phyloP scores from a whole-genome alignment of 2,797 vertebrate species.

The Eurystomus glaucurus region DNA sequence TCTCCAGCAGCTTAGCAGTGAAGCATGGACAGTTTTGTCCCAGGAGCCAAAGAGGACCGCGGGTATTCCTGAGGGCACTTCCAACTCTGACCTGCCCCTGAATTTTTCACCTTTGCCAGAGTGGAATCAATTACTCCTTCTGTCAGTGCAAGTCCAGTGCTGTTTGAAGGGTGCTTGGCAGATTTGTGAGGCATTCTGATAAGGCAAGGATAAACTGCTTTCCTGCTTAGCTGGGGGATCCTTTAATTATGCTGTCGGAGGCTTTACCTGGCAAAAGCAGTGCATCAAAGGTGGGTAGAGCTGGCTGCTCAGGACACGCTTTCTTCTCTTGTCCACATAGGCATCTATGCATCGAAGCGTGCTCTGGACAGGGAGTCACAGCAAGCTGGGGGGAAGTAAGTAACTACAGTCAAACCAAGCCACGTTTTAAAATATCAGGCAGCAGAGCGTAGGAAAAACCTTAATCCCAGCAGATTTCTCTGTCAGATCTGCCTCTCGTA shows the following conservation, averaged over 20 bases:
- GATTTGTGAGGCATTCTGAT: conserved; percentile 24
- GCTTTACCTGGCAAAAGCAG: not conserved
- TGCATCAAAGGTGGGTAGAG: not conserved
- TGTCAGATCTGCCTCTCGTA: not conserved
- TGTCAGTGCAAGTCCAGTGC: not conserved
- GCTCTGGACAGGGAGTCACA: not conserved
- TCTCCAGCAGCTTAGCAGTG: not conserved
- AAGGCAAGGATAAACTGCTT: conserved; percentile 22
- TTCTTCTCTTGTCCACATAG: not conserved
- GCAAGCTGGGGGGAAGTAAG: accelerated
- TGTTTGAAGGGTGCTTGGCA: not conserved
- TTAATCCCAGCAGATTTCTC: not conserved
- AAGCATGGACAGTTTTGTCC: not conserved
- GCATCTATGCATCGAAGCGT: not conserved
- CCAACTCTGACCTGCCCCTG: not conserved
- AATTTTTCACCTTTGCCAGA: not conserved
- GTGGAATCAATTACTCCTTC: not conserved
- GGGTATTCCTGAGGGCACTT: not conserved
- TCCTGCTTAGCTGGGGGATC: conserved; percentile 9
- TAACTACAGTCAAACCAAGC: not conserved
- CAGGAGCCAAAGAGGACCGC: not conserved
- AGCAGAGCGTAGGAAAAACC: not conserved
- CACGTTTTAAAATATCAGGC: not conserved
- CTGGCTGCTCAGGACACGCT: not conserved
- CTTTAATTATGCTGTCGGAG: not conserved